These are phyloP conservation scores for Calypte anna DNA, from an alignment of 2,113 vertebrate species.

Conservation along the genomic window DNA sequence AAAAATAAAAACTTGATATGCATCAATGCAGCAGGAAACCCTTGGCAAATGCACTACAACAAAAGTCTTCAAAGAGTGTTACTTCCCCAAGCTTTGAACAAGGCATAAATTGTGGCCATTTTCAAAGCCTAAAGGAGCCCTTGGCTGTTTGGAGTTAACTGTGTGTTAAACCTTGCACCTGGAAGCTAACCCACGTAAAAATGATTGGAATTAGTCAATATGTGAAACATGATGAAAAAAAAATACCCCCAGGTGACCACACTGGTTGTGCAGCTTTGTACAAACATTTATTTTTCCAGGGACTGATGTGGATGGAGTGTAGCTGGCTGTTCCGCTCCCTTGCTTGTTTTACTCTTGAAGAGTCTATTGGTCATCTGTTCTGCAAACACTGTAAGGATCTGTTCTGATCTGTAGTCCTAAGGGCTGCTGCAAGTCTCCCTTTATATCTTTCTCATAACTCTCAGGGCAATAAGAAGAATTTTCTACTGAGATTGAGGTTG, in stretches of 20 bases:
- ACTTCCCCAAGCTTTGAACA: not conserved
- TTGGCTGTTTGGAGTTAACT: not conserved
- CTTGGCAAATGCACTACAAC: not conserved
- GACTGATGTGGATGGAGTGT: not conserved
- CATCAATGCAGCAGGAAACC: not conserved
- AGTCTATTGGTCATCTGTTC: constrained; percentile 12
- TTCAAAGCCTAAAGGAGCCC: not conserved
- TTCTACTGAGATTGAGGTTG: not conserved
- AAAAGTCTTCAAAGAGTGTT: not conserved
- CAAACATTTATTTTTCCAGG: constrained; percentile 50
- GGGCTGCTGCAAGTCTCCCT: not conserved
- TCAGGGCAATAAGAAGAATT: not conserved
- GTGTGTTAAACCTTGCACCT: not conserved
- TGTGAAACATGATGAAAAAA: not conserved
- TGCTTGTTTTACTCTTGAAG: constrained; percentile 12
- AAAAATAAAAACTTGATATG: not conserved
- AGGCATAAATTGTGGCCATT: not conserved
- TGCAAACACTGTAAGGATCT: not conserved
- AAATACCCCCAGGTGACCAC: not conserved
- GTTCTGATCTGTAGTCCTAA: not conserved
- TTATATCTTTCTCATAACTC: not conserved
- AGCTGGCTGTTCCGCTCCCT: not conserved
- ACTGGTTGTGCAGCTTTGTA: constrained; percentile 22
- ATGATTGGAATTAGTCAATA: constrained; percentile 26
- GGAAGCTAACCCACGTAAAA: constrained; percentile 8